phyloP scores from a whole-genome alignment of 2,888 invertebrate species.

The Mamestra brassicae region DNA sequence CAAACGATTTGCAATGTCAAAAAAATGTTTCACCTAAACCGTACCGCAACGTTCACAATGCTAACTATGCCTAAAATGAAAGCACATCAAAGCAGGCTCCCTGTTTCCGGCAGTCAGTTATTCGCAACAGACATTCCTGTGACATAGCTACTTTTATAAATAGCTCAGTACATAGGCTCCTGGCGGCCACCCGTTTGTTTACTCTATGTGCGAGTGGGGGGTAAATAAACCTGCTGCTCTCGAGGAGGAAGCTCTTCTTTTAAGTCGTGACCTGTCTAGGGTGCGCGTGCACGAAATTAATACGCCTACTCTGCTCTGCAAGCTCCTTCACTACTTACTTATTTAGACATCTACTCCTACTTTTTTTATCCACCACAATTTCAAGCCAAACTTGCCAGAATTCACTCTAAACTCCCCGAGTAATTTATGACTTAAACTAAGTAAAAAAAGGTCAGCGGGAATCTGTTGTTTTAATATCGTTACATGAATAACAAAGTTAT shows the following conservation, averaged over 20 bases:
- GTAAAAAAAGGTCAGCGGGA: constrained; percentile 69
- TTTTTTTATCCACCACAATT: constrained; percentile 32
- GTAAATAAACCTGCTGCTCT: constrained; percentile 41
- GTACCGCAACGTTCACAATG: constrained; percentile 10
- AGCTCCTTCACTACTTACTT: constrained; percentile 17
- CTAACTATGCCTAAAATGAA: constrained; percentile 33
- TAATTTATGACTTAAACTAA: constrained; percentile 69
- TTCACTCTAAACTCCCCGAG: constrained; percentile 31
- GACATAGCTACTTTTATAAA: constrained; percentile 17
- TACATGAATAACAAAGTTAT: constrained; percentile 81
- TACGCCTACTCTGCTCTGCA: constrained; percentile 20
- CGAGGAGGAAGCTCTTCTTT: constrained; percentile 35
- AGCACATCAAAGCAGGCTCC: constrained; percentile 37
- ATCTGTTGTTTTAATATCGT: constrained; percentile 79
- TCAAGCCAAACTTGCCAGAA: constrained; percentile 30
- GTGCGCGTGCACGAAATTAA: constrained; percentile 50
- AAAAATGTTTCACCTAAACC: not conserved
- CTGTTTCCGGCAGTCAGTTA: constrained; percentile 22
- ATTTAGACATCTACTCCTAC: constrained; percentile 29
- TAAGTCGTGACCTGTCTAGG: constrained; percentile 46
- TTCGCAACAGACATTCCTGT: constrained; percentile 38
- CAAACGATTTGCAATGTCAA: not conserved
- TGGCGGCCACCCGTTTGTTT: constrained; percentile 46
- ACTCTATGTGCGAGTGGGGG: constrained; percentile 43
- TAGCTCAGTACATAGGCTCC: constrained; percentile 2